A percentile compares a stretch with the other conserved stretches of the same genome.
phyloP scores from a whole-genome alignment of 2,888 invertebrate species.

The Venusia cambrica region DNA sequence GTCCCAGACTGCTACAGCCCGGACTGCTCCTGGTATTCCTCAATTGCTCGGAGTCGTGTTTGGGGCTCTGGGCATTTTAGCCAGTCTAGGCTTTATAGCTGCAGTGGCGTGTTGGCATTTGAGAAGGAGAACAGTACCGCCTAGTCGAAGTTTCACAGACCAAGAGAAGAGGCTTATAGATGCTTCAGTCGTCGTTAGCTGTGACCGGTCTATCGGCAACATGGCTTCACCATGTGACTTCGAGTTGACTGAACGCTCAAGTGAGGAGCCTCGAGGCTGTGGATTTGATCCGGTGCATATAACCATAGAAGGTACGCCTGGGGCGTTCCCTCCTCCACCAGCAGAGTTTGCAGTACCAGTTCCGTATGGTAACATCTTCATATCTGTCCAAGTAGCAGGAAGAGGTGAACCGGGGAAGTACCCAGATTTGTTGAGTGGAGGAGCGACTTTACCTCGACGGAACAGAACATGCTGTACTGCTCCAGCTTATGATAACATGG shows the following conservation, averaged over 20 bases:
- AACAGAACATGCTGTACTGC: conserved; percentile 72
- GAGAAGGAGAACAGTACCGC: conserved; percentile 86
- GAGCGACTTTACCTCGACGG: conserved; percentile 74
- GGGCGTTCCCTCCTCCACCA: conserved; percentile 75
- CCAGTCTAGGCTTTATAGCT: conserved; percentile 82
- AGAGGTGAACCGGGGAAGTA: conserved; percentile 78
- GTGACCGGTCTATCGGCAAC: conserved; percentile 84
- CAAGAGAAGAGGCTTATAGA: conserved; percentile 93
- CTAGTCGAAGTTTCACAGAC: conserved; percentile 88
- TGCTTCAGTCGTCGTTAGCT: conserved; percentile 84
- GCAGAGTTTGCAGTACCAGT: conserved; percentile 78
- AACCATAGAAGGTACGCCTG: conserved; percentile 80
- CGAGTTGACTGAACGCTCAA: conserved; percentile 69
- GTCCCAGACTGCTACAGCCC: conserved; percentile 88
- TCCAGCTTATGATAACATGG: conserved; percentile 94
- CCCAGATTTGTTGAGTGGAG: conserved; percentile 86
- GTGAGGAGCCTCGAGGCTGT: conserved; percentile 69
- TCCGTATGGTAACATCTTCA: conserved; percentile 88
- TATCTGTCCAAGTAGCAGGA: conserved; percentile 89
- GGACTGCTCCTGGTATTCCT: conserved; percentile 87
- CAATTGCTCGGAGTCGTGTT: conserved; percentile 87
- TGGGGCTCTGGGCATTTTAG: conserved; percentile 86
- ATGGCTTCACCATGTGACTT: conserved; percentile 80
- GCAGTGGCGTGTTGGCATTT: conserved; percentile 83
- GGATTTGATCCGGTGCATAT: conserved; percentile 83